Evolutionary conservation across 1,140 invertebrate genomes (phyloP).

Genomic region (Neodiprion lecontei): DNA sequence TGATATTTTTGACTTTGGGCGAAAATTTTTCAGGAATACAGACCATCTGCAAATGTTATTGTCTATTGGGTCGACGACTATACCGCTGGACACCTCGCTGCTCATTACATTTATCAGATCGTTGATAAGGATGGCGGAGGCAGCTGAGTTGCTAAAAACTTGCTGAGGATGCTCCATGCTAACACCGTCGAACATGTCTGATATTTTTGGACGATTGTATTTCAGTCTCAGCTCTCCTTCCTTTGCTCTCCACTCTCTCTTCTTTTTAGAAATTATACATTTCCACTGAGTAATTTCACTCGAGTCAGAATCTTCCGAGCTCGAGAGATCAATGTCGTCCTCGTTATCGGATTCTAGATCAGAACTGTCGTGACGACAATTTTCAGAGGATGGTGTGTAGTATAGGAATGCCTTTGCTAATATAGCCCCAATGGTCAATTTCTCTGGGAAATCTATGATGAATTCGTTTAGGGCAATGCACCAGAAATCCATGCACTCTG

Average conservation of each 20-base stretch:
- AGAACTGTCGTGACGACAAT: constrained; percentile 17
- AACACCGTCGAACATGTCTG: constrained; percentile 31
- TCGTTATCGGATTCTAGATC: constrained; percentile 19
- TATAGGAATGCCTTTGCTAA: constrained; percentile 21
- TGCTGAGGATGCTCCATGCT: constrained; percentile 21
- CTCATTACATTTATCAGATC: constrained; percentile 51
- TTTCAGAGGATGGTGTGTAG: constrained; percentile 7
- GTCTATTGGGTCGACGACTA: constrained; percentile 49
- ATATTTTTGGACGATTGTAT: constrained; percentile 37
- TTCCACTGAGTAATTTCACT: constrained; percentile 41
- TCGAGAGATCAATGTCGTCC: constrained; percentile 22
- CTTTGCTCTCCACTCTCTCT: constrained; percentile 48
- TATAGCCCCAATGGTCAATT: constrained; percentile 17
- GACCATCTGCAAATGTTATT: constrained; percentile 53
- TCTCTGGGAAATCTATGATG: constrained; percentile 21
- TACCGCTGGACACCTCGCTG: constrained; percentile 38
- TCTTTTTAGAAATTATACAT: constrained; percentile 42
- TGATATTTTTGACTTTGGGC: constrained; percentile 33
- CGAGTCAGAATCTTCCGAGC: constrained; percentile 25
- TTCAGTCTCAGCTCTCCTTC: constrained; percentile 41
- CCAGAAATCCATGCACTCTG: constrained; percentile 39
- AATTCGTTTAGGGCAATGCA: constrained; percentile 47
- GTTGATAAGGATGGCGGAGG: constrained; percentile 51
- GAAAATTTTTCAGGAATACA: constrained; percentile 46
- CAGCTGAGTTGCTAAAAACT: constrained; percentile 49